A percentile compares a stretch with the other conserved stretches of the same genome.
Evolutionary conservation across 2,113 vertebrate genomes (phyloP).

Genomic region (Rhynchopsitta pachyrhyncha): DNA sequence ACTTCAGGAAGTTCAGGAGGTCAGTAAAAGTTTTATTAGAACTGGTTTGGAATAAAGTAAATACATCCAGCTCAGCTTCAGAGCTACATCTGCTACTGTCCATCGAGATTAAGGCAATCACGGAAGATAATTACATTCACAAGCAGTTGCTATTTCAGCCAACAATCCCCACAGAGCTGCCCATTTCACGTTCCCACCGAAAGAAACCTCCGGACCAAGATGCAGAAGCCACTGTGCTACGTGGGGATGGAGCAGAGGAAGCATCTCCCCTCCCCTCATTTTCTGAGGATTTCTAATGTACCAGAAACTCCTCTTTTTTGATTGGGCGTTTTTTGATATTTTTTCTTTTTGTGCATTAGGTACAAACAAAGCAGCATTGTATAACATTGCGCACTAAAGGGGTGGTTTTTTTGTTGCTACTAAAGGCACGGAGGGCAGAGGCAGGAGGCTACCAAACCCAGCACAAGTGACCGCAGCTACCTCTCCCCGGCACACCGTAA

Average conservation of each 20-base stretch:
- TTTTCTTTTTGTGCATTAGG: no score
- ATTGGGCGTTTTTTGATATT: background rate
- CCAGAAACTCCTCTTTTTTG: background rate
- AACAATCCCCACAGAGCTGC: background rate
- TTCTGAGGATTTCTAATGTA: fast-evolving
- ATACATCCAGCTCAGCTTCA: background rate
- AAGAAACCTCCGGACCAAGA: fast-evolving
- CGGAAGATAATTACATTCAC: fast-evolving
- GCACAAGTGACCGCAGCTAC: background rate
- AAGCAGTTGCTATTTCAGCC: background rate
- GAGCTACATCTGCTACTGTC: background rate
- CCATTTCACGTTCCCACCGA: fast-evolving
- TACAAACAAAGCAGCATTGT: background rate
- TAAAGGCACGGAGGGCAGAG: background rate
- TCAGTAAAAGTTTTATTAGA: background rate
- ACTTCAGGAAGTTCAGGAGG: background rate
- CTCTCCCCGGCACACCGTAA: fast-evolving
- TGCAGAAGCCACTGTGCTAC: fast-evolving
- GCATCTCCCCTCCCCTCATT: background rate
- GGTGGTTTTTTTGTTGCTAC: fast-evolving
- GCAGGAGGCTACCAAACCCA: background rate
- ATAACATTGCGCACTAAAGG: fast-evolving
- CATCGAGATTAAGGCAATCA: background rate
- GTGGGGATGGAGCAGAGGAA: fast-evolving
- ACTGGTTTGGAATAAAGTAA: background rate